Base-by-base conservation (phyloP, 2,888 invertebrate species). In the Agrochola circellaris region DNA sequence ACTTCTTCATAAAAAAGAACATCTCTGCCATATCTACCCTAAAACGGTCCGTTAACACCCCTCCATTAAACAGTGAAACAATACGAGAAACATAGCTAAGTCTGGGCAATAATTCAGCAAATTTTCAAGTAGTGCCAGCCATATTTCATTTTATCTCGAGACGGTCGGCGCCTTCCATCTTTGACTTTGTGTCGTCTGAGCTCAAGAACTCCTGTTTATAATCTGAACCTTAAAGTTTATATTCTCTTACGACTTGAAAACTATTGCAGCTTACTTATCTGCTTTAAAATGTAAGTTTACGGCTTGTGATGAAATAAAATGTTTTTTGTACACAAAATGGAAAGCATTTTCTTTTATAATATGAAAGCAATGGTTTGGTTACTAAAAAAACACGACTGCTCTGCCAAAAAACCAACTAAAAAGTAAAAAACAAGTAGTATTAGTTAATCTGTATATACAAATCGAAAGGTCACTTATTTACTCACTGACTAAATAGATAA, bases 101-200 rank as follows among this genome's bases (percentile, higher is more conserved):
- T 88, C 90, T 86, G 85, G 85, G 90, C 89, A 87, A 95, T 95
- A 95, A 93, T 90, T 95, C 94, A 95, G 90, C 89, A 89, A 91
- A 91, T 93, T 93, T 91, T 76, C 79, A 76, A 86, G 83, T 84
- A 79, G 79, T 91, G 89, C 89, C 89, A 88, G 86, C 93, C 92
- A 95, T 95, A 94, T 94, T 94, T 95, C 95, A 94, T 94, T 92
- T 94, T 95, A 94, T 94, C 93, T 93, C 86, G 92, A 93, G 93
- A 93, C 93, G 89, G 88, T 85, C 89, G 94, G 94, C 94, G 95
- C 94, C 95, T 89, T 93, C 92, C 92, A 91, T 93, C 93, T 93
- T 92, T 93, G 94, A 95, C 94, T 95, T 94, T 91, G 91, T 91
- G 75, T 84, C 73, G 73, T 75, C 51, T 38, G 68, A n/a, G 68